Evolutionary conservation across 2,113 vertebrate species (phyloP).

Genomic region (Opisthocomus hoazin): DNA sequence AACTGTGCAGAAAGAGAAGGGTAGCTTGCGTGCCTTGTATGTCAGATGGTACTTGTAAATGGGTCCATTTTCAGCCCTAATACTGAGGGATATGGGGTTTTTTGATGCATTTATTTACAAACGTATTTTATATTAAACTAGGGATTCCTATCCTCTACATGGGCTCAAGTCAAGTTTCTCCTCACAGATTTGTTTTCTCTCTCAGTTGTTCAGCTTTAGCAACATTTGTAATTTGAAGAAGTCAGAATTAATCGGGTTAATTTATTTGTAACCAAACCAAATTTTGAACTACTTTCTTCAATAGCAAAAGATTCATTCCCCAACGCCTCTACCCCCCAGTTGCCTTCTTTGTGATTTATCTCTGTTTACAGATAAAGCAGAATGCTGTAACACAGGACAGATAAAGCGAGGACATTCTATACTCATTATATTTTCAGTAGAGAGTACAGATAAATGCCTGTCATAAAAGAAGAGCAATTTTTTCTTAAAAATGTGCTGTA

Average conservation of each 20-base stretch:
- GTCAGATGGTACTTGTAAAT: background rate
- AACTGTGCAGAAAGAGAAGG: background rate
- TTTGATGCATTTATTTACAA: background rate
- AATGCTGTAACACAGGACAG: background rate
- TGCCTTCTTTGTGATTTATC: background rate
- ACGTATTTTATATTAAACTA: background rate
- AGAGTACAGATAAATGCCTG: background rate
- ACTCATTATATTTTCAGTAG: background rate
- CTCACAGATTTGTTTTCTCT: background rate
- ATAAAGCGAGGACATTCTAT: conserved; percentile 26
- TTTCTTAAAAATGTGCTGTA: background rate
- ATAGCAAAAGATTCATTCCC: background rate
- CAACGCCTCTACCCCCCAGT: background rate
- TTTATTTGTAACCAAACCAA: background rate
- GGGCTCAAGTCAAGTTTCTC: background rate
- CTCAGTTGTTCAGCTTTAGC: background rate
- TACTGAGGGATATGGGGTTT: background rate
- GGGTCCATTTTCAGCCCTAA: background rate
- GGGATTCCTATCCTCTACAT: background rate
- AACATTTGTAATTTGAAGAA: background rate
- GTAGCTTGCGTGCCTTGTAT: background rate
- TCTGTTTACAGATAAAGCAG: conserved; percentile 35
- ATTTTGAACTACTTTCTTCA: background rate
- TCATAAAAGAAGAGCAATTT: conserved; percentile 3
- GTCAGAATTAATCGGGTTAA: background rate